These are phyloP conservation scores for Lypha dubia DNA, from an alignment of 2,888 invertebrate species.

Conservation along the genomic window DNA sequence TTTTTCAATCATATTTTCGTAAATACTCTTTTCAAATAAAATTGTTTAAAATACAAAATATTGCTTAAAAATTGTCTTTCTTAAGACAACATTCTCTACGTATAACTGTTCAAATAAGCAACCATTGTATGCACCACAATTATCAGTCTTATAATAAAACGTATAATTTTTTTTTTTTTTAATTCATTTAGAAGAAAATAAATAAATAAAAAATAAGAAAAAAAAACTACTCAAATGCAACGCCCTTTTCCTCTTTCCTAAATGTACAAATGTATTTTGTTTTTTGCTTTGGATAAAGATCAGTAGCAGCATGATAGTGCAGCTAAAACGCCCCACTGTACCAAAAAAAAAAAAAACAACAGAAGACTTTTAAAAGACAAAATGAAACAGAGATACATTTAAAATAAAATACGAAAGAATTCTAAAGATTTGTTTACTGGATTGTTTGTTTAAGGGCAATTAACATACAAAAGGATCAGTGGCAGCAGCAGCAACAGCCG, in stretches of 20 bases:
- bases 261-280: not conserved
- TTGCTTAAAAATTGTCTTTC: not conserved
- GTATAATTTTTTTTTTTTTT: not conserved
- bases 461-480: conserved; percentile 81
- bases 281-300: conserved; percentile 55
- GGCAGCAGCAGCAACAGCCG: conserved; percentile 38
- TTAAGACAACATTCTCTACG: not conserved
- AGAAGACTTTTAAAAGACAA: too few species aligned
- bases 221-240: conserved; percentile 47
- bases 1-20: not conserved
- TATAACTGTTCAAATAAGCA: conserved; percentile 1
- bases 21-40: not conserved
- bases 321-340: conserved; percentile 62
- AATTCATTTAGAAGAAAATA: conserved; percentile 6
- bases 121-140: conserved; percentile 30
- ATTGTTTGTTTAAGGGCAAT: conserved; percentile 74
- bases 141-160: not conserved
- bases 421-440: conserved; percentile 11
- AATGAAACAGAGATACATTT: conserved; percentile 65
- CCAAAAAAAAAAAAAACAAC: conserved; percentile 11
- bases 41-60: not conserved
- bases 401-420: conserved; percentile 43
- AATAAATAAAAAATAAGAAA: not conserved
- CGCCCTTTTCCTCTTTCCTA: conserved; percentile 62
- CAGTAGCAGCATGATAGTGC: conserved; percentile 67